Evolutionary conservation across 1,140 invertebrate species (phyloP).

Genomic region (Chrysomallon squamiferum): DNA sequence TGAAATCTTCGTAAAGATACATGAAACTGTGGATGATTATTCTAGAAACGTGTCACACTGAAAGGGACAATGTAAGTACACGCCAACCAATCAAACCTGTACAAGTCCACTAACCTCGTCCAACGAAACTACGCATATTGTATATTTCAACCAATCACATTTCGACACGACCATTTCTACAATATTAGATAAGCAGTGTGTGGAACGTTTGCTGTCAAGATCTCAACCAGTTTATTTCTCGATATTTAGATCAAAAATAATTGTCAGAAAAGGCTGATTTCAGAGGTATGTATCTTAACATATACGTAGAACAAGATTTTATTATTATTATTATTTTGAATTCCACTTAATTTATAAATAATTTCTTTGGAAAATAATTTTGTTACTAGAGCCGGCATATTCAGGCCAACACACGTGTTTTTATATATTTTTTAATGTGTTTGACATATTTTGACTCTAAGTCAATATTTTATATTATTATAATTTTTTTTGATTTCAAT

Average conservation of each 20-base stretch:
- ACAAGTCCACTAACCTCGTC: constrained; percentile 11
- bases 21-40: too few relatives aligned
- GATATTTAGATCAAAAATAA: not conserved
- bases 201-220: not conserved
- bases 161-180: constrained; percentile 15
- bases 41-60: too few relatives aligned
- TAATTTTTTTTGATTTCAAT: too few relatives aligned
- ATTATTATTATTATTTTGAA: not conserved
- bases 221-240: not conserved
- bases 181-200: constrained; percentile 7
- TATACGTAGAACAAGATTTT: not conserved
- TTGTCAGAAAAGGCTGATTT: not conserved
- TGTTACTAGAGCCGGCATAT: too few relatives aligned
- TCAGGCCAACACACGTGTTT: too few relatives aligned
- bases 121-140: constrained; percentile 14
- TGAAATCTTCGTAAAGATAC: too few relatives aligned
- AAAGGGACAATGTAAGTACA: too few relatives aligned
- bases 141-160: constrained; percentile 22
- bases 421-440: too few relatives aligned
- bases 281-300: not conserved
- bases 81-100: constrained; percentile 15
- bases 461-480: too few relatives aligned
- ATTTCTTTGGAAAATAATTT: not conserved
- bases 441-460: too few relatives aligned
- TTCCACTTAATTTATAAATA: not conserved